Evolutionary conservation across 2,888 invertebrate species (phyloP).

Genomic region (Melieria crassipennis): DNA sequence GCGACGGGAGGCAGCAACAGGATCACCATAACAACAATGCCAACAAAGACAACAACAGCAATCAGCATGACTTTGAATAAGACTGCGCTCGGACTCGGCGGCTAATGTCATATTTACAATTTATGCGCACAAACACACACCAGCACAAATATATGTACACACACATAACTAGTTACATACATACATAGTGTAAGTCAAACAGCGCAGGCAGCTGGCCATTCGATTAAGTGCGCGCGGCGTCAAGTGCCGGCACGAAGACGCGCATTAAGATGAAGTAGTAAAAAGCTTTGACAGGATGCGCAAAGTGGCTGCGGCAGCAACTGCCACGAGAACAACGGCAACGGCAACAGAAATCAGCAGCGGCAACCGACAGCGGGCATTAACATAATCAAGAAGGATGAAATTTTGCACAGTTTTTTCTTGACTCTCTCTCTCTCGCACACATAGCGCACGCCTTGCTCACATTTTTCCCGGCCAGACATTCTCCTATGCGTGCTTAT

Average conservation of each 20-base stretch:
- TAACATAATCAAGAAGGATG: conserved; percentile 55
- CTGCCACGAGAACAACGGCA: background rate
- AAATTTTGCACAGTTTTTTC: conserved; percentile 40
- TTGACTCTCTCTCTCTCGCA: background rate
- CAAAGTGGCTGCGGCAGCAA: background rate
- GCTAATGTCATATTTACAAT: background rate
- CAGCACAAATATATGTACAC: background rate
- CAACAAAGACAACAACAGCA: background rate
- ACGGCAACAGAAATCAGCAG: conserved; percentile 8
- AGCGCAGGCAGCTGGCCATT: background rate
- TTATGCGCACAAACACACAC: background rate
- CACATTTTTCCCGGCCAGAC: too few species aligned
- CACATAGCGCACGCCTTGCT: too few species aligned
- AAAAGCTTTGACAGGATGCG: conserved; percentile 12
- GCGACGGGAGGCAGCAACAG: background rate
- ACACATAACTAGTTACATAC: background rate
- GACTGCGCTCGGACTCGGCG: background rate
- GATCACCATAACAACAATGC: background rate
- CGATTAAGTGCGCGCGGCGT: background rate
- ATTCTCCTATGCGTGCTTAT: too few species aligned
- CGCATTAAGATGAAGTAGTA: conserved; percentile 14
- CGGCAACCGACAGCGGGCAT: conserved; percentile 42
- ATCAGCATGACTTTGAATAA: background rate
- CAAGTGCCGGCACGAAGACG: conserved; percentile 35
- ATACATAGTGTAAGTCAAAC: background rate